Base-by-base conservation (phyloP, 2,797 vertebrate species). In the Anableps anableps region DNA sequence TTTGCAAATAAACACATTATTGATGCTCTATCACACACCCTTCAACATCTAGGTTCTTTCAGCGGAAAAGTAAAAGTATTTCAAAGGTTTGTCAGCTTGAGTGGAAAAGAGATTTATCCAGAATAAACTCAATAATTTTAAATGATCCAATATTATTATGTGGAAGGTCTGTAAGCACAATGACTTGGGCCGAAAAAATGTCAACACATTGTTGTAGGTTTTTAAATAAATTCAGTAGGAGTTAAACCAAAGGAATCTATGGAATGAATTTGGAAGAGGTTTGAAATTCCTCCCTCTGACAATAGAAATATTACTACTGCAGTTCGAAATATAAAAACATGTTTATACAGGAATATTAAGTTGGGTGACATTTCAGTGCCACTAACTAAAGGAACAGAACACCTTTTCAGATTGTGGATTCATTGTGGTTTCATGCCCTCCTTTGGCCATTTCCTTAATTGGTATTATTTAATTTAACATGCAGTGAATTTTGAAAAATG, bases 1-100 rank as follows among this genome's bases (percentile, higher is more conserved):
- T 84, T 82, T 80, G 81, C 81, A 88, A 88, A 90, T 83, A 80
- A 47, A 72, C 50, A 71, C 34, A 58, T n/a, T 31, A 76, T 83
- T 89, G 85, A 78, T 77, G 26, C 34, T 66, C 62, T 38, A 16
- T 7, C 51, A 55, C 51, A 23, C 48, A 62, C 31, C 31, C 62
- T 38, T 66, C 17, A 66, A 3, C 34, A 38, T 1, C 3, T 50
- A 50, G 3, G 5, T 50, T 1, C 17, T 50, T 50, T 50, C 17
- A 50, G 19, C 48, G 21, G 21, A 50, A 50, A 53, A 53, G 5
- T 23, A 53, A 53, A 36, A 9, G 62, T 19, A 66, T 36, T 21
- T 60, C 14, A 29, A 60, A 60, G 55, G 55, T 62, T 62, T 62
- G 13, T 64, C 17, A 64, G 60, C 17, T 64, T 19, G 13, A 36